These are phyloP conservation scores for Cheilosia grossa DNA, from an alignment of 2,888 invertebrate species.

Conservation along the genomic window DNA sequence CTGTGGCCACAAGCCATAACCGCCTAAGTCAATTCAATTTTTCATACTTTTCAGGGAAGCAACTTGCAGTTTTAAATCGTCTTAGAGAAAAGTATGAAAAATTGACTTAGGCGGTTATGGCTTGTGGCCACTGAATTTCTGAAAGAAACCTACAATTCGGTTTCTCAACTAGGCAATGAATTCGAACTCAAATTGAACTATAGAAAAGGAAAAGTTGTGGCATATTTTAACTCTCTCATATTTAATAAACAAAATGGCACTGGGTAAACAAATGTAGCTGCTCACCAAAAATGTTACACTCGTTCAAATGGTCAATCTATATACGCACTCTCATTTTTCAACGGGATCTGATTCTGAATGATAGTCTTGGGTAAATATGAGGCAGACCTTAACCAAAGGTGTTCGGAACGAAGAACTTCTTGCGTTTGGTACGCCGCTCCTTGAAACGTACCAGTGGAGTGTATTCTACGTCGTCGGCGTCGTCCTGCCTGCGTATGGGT, in stretches of 20 bases:
- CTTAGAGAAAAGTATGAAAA: no score
- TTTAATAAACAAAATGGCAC: not conserved
- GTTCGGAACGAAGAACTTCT: conserved; percentile 82
- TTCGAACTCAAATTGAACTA: no score
- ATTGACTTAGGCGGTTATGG: no score
- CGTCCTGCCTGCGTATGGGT: conserved; percentile 44
- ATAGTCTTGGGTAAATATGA: not conserved
- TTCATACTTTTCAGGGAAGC: no score
- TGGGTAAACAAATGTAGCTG: not conserved
- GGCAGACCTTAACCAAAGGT: conserved; percentile 78
- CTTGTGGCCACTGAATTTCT: no score
- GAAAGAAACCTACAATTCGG: no score
- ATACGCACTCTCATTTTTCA: conserved; percentile 39
- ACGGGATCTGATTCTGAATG: not conserved
- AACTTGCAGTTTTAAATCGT: no score
- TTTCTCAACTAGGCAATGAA: no score
- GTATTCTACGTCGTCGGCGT: conserved; percentile 59
- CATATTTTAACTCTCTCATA: not conserved
- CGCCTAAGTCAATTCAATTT: no score
- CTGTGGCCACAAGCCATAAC: no score
- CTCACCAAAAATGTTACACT: conserved; percentile 1
- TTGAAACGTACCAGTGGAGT: conserved; percentile 78
- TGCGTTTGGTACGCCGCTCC: conserved; percentile 78
- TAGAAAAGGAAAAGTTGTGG: no score
- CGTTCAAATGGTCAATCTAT: conserved; percentile 57